Percentiles rank a stretch among this genome's conserved stretches.
Evolutionary conservation across 2,888 invertebrate species (phyloP).

Genomic region (Argyra leucocephala): DNA sequence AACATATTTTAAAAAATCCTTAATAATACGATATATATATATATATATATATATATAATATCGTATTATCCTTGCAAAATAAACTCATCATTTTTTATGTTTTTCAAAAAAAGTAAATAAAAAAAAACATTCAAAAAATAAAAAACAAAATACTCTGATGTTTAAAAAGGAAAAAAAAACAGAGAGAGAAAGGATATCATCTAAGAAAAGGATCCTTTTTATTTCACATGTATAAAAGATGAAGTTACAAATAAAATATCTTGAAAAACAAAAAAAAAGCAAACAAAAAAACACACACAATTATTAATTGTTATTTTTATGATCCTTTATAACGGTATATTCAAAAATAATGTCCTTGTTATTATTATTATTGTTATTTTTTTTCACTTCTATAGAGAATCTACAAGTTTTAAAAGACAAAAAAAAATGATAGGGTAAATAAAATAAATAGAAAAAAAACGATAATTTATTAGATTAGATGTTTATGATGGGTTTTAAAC

Average conservation of each 20-base stretch:
- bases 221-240: too few species aligned
- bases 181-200: too few species aligned
- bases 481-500: slow-evolving; percentile 3
- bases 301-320: slow-evolving; percentile 3
- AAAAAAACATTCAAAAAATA: neutral
- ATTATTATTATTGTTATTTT: neutral
- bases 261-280: neutral
- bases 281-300: neutral
- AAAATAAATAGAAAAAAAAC: too few species aligned
- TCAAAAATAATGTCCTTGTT: neutral
- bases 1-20: neutral
- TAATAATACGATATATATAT: neutral
- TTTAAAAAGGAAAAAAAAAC: too few species aligned
- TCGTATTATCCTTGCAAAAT: neutral
- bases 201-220: too few species aligned
- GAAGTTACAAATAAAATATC: too few species aligned
- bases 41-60: neutral
- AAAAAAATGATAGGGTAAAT: neutral
- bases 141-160: too few species aligned
- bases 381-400: neutral
- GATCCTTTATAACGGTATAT: neutral
- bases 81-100: slow-evolving; percentile 3
- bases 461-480: slow-evolving; percentile 2
- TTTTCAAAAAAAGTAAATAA: neutral
- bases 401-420: neutral